A percentile compares a stretch with the other conserved stretches of the same genome.
phyloP scores from a whole-genome alignment of 2,113 vertebrate species.

The Dicrurus megarhynchus region DNA sequence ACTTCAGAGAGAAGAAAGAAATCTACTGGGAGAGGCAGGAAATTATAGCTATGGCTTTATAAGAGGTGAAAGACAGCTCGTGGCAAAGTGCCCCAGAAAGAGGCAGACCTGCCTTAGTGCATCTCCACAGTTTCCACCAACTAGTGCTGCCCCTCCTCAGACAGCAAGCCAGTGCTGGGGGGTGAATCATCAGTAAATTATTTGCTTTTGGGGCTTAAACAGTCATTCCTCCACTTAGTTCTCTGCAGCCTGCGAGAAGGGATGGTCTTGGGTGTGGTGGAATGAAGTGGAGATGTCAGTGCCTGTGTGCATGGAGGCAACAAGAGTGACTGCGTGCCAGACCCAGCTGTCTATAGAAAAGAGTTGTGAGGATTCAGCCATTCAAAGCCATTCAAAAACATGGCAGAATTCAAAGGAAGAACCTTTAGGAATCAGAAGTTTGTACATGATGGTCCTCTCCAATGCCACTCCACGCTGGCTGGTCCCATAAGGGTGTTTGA shows the following conservation, averaged over 20 bases:
- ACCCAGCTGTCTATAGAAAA: not conserved
- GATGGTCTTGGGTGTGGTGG: not conserved
- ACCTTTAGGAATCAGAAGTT: not conserved
- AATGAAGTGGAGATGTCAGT: not conserved
- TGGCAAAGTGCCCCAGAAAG: not conserved
- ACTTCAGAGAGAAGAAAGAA: not conserved
- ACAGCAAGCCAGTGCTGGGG: not conserved
- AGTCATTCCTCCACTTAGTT: not conserved
- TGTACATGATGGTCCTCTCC: not conserved
- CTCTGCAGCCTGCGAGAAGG: not conserved
- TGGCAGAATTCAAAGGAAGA: not conserved
- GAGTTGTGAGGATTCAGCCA: not conserved
- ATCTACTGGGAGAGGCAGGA: not conserved
- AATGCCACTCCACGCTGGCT: not conserved
- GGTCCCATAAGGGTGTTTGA: not conserved
- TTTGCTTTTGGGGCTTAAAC: not conserved
- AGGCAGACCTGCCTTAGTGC: not conserved
- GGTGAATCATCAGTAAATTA: not conserved
- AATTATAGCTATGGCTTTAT: accelerated
- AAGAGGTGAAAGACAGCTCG: not conserved
- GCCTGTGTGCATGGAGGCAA: accelerated
- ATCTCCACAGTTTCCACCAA: not conserved
- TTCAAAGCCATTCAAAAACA: not conserved
- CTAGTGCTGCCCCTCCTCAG: not conserved
- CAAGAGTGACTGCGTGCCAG: not conserved